phyloP scores from a whole-genome alignment of 2,113 vertebrate genomes.

The Melanerpes formicivorus region DNA sequence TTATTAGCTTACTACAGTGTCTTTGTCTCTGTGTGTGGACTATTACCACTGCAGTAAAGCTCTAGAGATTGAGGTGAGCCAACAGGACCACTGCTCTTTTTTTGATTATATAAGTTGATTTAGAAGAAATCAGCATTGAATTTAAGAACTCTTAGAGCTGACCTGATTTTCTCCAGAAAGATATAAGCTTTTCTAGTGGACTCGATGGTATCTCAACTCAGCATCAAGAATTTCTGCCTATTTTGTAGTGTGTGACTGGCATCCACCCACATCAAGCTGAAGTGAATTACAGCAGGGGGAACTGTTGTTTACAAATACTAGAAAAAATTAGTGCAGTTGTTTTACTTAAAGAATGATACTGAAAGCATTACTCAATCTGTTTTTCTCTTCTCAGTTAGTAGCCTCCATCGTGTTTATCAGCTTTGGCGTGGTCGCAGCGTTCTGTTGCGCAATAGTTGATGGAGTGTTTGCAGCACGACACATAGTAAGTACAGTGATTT shows the following conservation, averaged over 20 bases:
- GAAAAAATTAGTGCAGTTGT: not conserved
- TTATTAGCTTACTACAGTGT: not conserved
- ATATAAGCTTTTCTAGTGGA: not conserved
- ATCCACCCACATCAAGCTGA: not conserved
- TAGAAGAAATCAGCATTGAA: not conserved
- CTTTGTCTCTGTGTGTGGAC: not conserved
- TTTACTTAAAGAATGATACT: not conserved
- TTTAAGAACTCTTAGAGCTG: not conserved
- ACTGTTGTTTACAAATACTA: not conserved
- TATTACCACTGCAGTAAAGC: not conserved
- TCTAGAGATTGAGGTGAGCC: not conserved
- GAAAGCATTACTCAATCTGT: not conserved
- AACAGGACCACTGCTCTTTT: not conserved
- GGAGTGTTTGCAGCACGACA: conserved; percentile 90
- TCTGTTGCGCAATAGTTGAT: conserved; percentile 91
- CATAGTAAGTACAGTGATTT: conserved; percentile 83
- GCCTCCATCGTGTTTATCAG: conserved; percentile 94
- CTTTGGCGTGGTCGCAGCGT: conserved; percentile 89
- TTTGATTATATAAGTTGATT: not conserved
- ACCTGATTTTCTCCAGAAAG: not conserved
- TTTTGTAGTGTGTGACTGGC: not conserved
- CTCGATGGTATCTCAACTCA: not conserved
- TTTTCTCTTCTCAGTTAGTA: conserved; percentile 79
- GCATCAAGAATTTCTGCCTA: not conserved
- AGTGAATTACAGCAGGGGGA: not conserved